A percentile compares a stretch with the other conserved stretches of the same genome.
Conservation (phyloP, 1,140 invertebrate genomes). For the Atta texana region DNA sequence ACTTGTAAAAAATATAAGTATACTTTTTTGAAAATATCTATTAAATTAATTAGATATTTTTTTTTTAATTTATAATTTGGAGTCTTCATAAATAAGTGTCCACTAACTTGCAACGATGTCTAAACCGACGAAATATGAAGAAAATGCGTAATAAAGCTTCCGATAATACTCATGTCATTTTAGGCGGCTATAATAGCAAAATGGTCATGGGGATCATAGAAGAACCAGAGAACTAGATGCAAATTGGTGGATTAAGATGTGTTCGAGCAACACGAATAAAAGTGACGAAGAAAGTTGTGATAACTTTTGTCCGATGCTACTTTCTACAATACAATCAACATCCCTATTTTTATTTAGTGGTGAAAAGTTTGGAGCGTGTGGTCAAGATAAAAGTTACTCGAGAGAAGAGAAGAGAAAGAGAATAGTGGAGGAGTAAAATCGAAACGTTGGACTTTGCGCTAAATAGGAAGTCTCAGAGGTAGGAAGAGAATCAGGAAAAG, state of each 20-base stretch:
- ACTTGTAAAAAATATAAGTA: not conserved
- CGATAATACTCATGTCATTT: not conserved
- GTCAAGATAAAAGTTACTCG: conserved; percentile 44
- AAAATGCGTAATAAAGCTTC: not conserved
- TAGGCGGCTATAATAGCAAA: not conserved
- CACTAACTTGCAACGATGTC: not conserved
- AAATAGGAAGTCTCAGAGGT: conserved; percentile 26
- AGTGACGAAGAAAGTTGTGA: conserved; percentile 43
- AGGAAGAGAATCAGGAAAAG: conserved; percentile 25
- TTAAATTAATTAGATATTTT: not conserved
- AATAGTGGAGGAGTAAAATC: conserved; percentile 21
- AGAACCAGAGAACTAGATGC: conserved; percentile 4
- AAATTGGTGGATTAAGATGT: conserved; percentile 48
- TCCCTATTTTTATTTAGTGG: conserved; percentile 52
- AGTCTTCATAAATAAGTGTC: not conserved
- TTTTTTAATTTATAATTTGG: not conserved
- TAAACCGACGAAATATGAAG: not conserved
- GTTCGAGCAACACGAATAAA: conserved; percentile 39
- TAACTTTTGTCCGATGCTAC: conserved; percentile 36
- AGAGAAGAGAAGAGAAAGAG: not conserved
- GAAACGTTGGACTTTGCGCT: conserved; percentile 25
- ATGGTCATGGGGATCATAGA: not conserved
- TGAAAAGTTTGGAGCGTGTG: conserved; percentile 42
- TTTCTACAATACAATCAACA: conserved; percentile 42
- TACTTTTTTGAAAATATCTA: not conserved